These are phyloP conservation scores for Cantharis lateralis DNA, from an alignment of 2,888 invertebrate species.

Conservation along the genomic window DNA sequence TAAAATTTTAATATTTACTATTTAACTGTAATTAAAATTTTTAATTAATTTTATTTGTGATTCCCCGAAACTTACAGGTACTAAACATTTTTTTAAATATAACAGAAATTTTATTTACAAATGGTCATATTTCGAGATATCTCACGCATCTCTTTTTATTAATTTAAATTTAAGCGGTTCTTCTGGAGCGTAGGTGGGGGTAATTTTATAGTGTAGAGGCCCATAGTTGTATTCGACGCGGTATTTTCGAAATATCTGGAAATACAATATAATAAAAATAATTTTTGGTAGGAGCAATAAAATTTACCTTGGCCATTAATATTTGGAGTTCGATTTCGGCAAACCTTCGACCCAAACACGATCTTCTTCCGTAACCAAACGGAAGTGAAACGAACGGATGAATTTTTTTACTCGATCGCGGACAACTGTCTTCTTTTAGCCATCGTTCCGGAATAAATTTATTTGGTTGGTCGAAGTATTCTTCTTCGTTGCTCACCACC, in stretches of 20 bases:
- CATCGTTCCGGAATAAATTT: slow-evolving; percentile 78
- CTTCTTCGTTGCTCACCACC: slow-evolving; percentile 72
- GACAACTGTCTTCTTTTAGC: slow-evolving; percentile 62
- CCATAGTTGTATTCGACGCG: slow-evolving; percentile 69
- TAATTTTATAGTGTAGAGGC: slow-evolving; percentile 71
- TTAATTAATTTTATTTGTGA: no score
- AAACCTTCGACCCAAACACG: slow-evolving; percentile 79
- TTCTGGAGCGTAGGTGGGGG: slow-evolving; percentile 74
- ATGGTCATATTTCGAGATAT: no score
- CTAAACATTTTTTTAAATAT: no score
- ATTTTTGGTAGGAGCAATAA: neutral
- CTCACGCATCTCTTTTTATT: slow-evolving; percentile 33
- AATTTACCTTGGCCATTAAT: slow-evolving; percentile 69
- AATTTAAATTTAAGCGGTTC: slow-evolving; percentile 73
- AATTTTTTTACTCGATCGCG: slow-evolving; percentile 60
- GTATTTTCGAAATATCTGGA: slow-evolving; percentile 74
- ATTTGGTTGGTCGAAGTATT: slow-evolving; percentile 73
- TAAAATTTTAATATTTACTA: neutral
- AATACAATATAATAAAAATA: slow-evolving; percentile 34
- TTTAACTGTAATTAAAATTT: no score
- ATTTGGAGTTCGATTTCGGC: slow-evolving; percentile 81
- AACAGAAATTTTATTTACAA: neutral
- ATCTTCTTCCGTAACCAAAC: slow-evolving; percentile 76
- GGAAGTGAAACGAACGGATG: slow-evolving; percentile 78
- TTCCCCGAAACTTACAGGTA: no score